Conservation (phyloP, 1,140 invertebrate genomes). For the Heliconius himera region DNA sequence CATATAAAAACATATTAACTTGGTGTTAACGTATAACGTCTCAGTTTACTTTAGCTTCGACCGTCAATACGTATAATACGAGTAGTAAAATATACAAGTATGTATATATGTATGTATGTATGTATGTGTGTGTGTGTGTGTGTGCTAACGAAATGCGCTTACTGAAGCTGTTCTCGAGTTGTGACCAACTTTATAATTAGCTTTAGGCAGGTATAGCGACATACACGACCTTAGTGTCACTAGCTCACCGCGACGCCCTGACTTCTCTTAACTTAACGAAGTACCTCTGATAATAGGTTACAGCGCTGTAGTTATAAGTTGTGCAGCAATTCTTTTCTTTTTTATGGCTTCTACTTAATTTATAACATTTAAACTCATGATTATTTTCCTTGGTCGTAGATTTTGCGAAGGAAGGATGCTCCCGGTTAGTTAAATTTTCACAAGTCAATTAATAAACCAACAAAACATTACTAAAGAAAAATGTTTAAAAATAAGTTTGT, state of each 20-base stretch:
- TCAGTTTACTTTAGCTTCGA: not conserved
- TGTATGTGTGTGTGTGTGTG: not conserved
- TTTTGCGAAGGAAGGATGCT: not conserved
- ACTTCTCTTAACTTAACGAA: not conserved
- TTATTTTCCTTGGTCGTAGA: not conserved
- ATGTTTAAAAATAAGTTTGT: not conserved
- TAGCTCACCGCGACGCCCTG: not conserved
- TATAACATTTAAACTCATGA: too few relatives aligned
- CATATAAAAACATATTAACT: too few relatives aligned
- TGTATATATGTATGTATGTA: not conserved
- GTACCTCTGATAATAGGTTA: not conserved
- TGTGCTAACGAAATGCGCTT: not conserved
- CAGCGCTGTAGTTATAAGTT: not conserved
- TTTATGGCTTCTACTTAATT: not conserved
- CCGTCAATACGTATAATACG: too few relatives aligned
- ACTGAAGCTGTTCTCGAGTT: slow-evolving; percentile 5
- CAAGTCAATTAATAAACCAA: not conserved
- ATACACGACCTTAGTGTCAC: not conserved
- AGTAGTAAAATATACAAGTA: too few relatives aligned
- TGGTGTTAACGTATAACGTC: too few relatives aligned
- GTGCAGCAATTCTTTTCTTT: not conserved
- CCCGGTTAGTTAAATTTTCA: not conserved
- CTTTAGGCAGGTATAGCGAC: not conserved
- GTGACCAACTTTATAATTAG: slow-evolving; percentile 30
- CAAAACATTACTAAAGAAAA: not conserved